phyloP scores from a whole-genome alignment of 1,140 invertebrate species.

The Papilio polytes region DNA sequence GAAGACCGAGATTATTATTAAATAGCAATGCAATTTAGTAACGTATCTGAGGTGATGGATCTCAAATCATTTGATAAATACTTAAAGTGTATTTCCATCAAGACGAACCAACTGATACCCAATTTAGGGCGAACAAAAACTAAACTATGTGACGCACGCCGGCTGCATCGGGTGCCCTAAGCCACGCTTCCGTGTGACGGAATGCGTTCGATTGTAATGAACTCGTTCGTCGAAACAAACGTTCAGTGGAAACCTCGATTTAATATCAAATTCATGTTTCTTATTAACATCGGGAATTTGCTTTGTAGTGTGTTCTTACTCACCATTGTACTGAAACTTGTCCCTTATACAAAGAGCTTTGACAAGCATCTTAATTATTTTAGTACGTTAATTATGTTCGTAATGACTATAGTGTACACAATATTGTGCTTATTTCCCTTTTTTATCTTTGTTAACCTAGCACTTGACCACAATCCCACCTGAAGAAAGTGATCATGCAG shows the following conservation, averaged over 20 bases:
- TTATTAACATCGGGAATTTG: slow-evolving; percentile 16
- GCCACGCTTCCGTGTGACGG: slow-evolving; percentile 25
- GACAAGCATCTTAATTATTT: not conserved
- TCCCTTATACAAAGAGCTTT: slow-evolving; percentile 2
- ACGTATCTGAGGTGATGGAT: slow-evolving; percentile 1
- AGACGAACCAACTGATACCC: slow-evolving; percentile 35
- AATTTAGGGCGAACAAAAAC: slow-evolving; percentile 31
- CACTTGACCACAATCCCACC: too few species aligned
- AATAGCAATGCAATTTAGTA: not conserved
- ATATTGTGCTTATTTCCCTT: not conserved
- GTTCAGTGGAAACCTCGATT: slow-evolving; percentile 7
- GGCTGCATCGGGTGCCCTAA: slow-evolving; percentile 1
- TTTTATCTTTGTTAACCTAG: too few species aligned
- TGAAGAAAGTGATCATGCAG: too few species aligned
- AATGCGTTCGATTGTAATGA: slow-evolving; percentile 24
- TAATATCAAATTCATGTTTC: slow-evolving; percentile 19
- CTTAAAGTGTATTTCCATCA: slow-evolving; percentile 26
- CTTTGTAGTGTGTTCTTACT: slow-evolving; percentile 15
- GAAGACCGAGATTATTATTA: not conserved
- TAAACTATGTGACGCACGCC: slow-evolving; percentile 11
- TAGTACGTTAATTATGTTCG: not conserved
- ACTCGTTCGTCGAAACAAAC: slow-evolving; percentile 28
- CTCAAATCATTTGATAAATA: slow-evolving; percentile 13
- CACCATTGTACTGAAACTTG: slow-evolving; percentile 6
- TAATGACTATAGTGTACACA: not conserved